Conservation (phyloP, 2,113 vertebrate genomes). For the Zosterops japonicus region DNA sequence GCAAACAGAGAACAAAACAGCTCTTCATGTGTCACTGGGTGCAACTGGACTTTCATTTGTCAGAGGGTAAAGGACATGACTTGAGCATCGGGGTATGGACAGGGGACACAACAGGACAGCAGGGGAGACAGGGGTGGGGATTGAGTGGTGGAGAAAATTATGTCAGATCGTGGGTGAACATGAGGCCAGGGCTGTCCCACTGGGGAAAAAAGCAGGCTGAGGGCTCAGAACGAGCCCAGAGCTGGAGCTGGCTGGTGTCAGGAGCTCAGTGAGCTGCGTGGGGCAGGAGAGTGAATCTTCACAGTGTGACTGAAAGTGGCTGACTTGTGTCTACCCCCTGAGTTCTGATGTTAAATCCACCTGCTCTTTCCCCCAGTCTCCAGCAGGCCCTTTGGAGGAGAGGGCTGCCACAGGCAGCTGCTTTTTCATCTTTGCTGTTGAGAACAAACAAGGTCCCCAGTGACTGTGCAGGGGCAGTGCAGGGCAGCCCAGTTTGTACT, state of each 20-base stretch:
- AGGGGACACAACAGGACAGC: not conserved
- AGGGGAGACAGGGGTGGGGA: not conserved
- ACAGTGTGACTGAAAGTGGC: not conserved
- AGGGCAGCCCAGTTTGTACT: not conserved
- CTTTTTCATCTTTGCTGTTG: not conserved
- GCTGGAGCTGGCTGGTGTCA: not conserved
- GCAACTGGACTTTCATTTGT: not conserved
- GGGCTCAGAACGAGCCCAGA: not conserved
- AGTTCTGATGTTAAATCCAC: not conserved
- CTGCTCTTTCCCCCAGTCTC: not conserved
- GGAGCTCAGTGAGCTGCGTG: not conserved
- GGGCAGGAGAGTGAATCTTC: not conserved
- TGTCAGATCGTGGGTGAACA: not conserved
- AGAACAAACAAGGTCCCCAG: not conserved
- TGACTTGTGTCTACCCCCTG: not conserved
- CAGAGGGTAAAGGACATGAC: not conserved
- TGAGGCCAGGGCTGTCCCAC: not conserved
- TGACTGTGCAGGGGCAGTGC: not conserved
- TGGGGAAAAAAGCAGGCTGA: not conserved
- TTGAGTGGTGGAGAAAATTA: not conserved
- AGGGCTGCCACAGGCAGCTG: not conserved
- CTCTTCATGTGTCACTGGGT: not conserved
- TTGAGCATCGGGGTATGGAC: not conserved
- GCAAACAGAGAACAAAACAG: not conserved
- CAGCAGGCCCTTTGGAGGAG: not conserved